A percentile compares a stretch with the other conserved stretches of the same genome.
Conservation (phyloP, 2,797 vertebrate species). For the Mormyrops boulengeri region DNA sequence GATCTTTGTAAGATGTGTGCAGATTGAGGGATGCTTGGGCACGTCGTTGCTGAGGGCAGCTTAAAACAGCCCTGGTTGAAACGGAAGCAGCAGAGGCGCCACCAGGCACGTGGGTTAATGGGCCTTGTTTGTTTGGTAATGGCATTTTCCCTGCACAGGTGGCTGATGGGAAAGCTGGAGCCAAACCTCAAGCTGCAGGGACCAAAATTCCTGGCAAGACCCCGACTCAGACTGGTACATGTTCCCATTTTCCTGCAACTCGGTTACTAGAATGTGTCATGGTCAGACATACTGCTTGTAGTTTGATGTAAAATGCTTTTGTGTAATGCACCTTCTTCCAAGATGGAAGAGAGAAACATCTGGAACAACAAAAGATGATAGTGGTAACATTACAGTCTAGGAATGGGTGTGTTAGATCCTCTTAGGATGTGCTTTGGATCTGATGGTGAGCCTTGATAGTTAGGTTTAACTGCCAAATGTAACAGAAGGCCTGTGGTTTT, state of each 20-base stretch:
- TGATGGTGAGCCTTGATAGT: not conserved
- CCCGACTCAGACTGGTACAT: constrained; percentile 35
- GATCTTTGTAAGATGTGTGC: not conserved
- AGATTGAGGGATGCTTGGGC: not conserved
- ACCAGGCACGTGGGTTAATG: not conserved
- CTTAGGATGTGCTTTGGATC: not conserved
- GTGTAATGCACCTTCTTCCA: constrained; percentile 29
- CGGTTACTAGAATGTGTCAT: not conserved
- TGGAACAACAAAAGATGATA: constrained; percentile 28
- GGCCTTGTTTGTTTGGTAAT: not conserved
- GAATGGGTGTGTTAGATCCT: not conserved
- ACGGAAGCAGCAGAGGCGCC: not conserved
- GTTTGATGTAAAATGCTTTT: not conserved
- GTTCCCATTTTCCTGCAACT: not conserved
- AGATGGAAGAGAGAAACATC: constrained; percentile 31
- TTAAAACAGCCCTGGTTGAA: not conserved
- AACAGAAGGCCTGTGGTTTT: not conserved
- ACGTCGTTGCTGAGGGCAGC: not conserved
- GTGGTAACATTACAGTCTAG: constrained; percentile 28
- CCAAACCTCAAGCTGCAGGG: constrained; percentile 53
- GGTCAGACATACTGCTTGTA: not conserved
- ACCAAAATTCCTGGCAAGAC: constrained; percentile 71
- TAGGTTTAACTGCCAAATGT: not conserved
- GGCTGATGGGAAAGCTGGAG: constrained; percentile 36
- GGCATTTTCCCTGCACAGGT: constrained; percentile 25